Evolutionary conservation across 2,888 invertebrate genomes (phyloP).

Genomic region (Meandrusa payeni): DNA sequence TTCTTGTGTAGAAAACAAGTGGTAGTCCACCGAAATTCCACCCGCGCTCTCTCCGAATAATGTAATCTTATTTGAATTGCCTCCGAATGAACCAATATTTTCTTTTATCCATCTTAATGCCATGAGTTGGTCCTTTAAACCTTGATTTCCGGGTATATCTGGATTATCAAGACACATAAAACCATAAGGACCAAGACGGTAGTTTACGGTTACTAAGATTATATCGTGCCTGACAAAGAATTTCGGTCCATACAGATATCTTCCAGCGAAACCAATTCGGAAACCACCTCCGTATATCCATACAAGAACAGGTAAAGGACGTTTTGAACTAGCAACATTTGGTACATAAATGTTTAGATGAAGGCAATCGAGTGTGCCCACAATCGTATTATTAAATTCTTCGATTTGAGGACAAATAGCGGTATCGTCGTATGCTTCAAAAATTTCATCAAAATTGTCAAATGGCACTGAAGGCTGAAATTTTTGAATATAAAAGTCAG

Average conservation of each 20-base stretch:
- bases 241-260: constrained; percentile 40
- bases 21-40: constrained; percentile 34
- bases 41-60: constrained; percentile 42
- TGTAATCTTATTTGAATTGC: constrained; percentile 36
- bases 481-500: background rate
- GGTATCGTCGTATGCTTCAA: constrained; percentile 43
- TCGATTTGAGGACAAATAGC: constrained; percentile 50
- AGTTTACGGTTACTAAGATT: constrained; percentile 40
- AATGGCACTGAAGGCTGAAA: constrained; percentile 41
- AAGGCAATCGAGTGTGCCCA: constrained; percentile 76
- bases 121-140: constrained; percentile 40
- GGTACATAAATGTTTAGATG: constrained; percentile 83
- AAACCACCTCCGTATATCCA: constrained; percentile 62
- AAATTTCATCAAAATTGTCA: constrained; percentile 40
- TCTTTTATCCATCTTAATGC: constrained; percentile 42
- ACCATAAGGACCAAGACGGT: constrained; percentile 40
- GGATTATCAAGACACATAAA: constrained; percentile 39
- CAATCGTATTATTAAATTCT: constrained; percentile 33
- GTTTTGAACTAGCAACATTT: constrained; percentile 27
- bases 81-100: constrained; percentile 41
- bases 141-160: constrained; percentile 44
- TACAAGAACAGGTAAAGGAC: constrained; percentile 49
- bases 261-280: constrained; percentile 44
- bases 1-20: constrained; percentile 34
- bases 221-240: constrained; percentile 36